A percentile compares a stretch with the other conserved stretches of the same genome.
phyloP scores from a whole-genome alignment of 2,888 invertebrate genomes.

The Drosophila lutescens region DNA sequence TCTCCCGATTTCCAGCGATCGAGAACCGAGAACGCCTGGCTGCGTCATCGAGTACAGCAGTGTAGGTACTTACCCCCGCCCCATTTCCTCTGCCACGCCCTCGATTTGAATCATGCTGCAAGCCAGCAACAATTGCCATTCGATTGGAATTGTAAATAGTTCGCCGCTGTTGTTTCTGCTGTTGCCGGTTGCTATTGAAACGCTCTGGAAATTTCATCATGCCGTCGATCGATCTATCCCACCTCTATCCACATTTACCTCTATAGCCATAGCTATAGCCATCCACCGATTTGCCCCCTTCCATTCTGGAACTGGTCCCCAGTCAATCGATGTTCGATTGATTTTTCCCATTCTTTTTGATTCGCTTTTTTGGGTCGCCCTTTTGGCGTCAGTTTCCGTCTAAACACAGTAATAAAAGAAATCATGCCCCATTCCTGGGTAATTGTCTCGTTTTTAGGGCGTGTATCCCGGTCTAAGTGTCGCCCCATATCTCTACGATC shows the following conservation, averaged over 20 bases:
- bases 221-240: constrained; percentile 42
- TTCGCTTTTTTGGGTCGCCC: constrained; percentile 51
- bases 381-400: constrained; percentile 39
- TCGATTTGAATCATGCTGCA: constrained; percentile 59
- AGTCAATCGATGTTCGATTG: constrained; percentile 42
- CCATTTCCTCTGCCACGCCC: constrained; percentile 39
- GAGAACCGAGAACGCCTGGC: constrained; percentile 35
- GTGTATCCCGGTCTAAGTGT: constrained; percentile 61
- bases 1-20: constrained; percentile 19
- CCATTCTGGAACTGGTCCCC: constrained; percentile 16
- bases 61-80: constrained; percentile 63
- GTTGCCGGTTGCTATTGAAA: constrained; percentile 32
- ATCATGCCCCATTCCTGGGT: constrained; percentile 55
- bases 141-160: constrained; percentile 75
- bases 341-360: constrained; percentile 40
- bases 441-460: constrained; percentile 61
- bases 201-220: constrained; percentile 60
- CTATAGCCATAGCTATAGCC: neutral
- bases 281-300: neutral
- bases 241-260: neutral
- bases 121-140: constrained; percentile 69
- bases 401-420: constrained; percentile 67
- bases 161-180: constrained; percentile 8
- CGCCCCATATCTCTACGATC: constrained; percentile 17
- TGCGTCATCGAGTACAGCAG: constrained; percentile 65